phyloP scores from a whole-genome alignment of 2,113 vertebrate species.

The Camelus dromedarius region DNA sequence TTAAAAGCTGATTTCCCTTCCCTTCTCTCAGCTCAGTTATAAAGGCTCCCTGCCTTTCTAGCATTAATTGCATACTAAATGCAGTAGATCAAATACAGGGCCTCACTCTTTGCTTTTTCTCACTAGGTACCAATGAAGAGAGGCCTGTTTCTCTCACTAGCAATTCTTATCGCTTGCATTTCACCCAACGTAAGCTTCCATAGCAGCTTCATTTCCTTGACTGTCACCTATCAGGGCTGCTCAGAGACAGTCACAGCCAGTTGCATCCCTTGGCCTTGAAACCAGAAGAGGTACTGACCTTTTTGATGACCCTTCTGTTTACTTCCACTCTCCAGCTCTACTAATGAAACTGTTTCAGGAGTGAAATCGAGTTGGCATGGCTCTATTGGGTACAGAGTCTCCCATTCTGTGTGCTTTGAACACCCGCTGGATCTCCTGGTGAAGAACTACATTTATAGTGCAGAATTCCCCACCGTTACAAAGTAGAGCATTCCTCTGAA shows the following conservation, averaged over 20 bases:
- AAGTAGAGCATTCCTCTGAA: neutral
- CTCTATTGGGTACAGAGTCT: neutral
- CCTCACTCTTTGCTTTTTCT: neutral
- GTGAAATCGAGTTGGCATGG: neutral
- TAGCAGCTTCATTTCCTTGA: neutral
- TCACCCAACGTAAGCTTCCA: neutral
- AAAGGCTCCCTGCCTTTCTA: neutral
- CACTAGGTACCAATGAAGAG: neutral
- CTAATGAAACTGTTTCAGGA: neutral
- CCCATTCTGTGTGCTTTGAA: neutral
- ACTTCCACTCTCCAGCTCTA: neutral
- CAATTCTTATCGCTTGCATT: conserved; percentile 19
- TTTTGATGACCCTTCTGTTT: conserved; percentile 45
- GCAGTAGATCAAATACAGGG: neutral
- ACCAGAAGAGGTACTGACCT: neutral
- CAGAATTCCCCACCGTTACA: neutral
- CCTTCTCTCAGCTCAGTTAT: neutral
- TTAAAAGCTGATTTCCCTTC: conserved; percentile 68
- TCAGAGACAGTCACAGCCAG: neutral
- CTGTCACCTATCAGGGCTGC: neutral
- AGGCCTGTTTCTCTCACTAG: conserved; percentile 43
- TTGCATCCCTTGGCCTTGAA: conserved; percentile 47
- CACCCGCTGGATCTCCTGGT: neutral
- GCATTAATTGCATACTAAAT: neutral
- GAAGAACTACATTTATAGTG: conserved; percentile 23